These are phyloP conservation scores for Lytechinus pictus DNA, from an alignment of 35 echinoderm and acorn worm species.

Conservation along the genomic window DNA sequence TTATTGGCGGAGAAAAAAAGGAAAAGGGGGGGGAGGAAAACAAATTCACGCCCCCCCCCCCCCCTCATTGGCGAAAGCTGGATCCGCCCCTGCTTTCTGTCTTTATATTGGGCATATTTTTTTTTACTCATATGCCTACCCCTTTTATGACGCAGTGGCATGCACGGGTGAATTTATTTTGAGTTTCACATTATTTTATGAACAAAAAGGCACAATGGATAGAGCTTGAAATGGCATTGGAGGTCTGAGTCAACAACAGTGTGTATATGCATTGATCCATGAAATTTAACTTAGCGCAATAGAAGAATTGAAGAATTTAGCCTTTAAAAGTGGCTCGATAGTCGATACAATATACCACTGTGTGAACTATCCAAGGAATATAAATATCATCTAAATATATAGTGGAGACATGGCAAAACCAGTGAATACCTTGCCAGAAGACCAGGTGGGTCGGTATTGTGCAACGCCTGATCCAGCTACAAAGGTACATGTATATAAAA, in stretches of 20 bases:
- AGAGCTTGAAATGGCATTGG: neutral
- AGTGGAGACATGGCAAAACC: neutral
- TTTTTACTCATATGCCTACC: too few relatives aligned
- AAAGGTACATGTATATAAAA: slow-evolving; percentile 46
- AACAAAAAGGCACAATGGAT: too few relatives aligned
- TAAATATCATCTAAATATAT: neutral
- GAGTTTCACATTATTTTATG: too few relatives aligned
- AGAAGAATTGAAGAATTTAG: neutral
- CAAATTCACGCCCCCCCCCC: too few relatives aligned
- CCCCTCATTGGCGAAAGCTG: too few relatives aligned
- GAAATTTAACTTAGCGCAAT: neutral
- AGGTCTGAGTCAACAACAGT: neutral
- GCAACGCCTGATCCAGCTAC: slow-evolving; percentile 53
- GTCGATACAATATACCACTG: neutral
- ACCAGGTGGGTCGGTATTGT: slow-evolving; percentile 27
- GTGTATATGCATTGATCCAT: neutral
- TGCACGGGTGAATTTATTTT: too few relatives aligned
- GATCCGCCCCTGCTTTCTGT: too few relatives aligned
- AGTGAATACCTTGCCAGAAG: neutral
- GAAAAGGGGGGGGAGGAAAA: too few relatives aligned
- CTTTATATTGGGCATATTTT: too few relatives aligned
- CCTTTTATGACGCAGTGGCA: too few relatives aligned
- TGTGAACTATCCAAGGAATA: too few relatives aligned
- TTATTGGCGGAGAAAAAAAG: too few relatives aligned
- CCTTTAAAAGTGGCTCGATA: neutral